Percentiles rank a stretch among this genome's conserved stretches.
Evolutionary conservation across 2,797 vertebrate species (phyloP).

Genomic region (Chromobotia macracanthus): DNA sequence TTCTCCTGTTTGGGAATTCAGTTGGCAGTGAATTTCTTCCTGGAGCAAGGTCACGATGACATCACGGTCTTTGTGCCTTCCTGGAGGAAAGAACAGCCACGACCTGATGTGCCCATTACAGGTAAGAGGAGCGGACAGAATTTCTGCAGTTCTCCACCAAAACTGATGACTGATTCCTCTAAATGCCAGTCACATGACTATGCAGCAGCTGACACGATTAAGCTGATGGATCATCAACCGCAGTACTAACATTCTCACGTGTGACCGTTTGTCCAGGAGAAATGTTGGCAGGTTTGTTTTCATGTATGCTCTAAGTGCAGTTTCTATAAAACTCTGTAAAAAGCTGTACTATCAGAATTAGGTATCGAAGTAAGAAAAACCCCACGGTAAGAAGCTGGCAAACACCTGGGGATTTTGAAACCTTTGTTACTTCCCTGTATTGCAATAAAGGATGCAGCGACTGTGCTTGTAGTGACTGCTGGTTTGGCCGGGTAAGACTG

Average conservation of each 20-base stretch:
- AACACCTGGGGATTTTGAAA: no score
- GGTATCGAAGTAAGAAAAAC: neutral
- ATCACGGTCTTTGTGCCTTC: conserved; percentile 95
- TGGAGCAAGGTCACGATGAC: conserved; percentile 89
- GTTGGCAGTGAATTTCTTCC: conserved; percentile 92
- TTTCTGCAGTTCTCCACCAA: conserved; percentile 17
- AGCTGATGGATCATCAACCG: no score
- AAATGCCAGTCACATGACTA: no score
- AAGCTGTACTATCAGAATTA: neutral
- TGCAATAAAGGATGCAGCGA: neutral
- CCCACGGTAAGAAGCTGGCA: no score
- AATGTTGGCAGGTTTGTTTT: neutral
- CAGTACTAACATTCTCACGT: no score
- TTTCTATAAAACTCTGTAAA: no score
- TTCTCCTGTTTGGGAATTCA: conserved; percentile 97
- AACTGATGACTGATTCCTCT: neutral
- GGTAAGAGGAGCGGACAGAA: conserved; percentile 70
- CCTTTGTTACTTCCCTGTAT: neutral
- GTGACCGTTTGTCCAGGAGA: no score
- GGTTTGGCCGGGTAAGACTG: neutral
- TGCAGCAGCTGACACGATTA: no score
- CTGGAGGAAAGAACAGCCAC: conserved; percentile 94
- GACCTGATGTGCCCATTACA: conserved; percentile 94
- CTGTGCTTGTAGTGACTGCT: neutral
- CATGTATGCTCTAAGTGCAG: neutral